Conservation (phyloP, 2,888 invertebrate genomes). For the Agonopterix subpropinquella region DNA sequence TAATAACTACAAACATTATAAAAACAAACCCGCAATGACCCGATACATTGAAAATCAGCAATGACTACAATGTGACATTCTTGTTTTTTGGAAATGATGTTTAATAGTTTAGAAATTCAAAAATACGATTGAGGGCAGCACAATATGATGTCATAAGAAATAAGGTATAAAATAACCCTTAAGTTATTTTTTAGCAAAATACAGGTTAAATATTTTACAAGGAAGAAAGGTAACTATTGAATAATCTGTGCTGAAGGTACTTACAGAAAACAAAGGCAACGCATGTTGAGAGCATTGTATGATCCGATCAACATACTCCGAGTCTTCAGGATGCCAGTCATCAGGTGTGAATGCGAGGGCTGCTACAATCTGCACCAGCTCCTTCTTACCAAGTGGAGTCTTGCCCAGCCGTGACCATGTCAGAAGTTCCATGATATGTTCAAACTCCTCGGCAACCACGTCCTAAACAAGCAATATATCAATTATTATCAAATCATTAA, state of each 20-base stretch:
- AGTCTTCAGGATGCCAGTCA: constrained; percentile 85
- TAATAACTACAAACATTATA: no score
- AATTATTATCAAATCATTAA: not conserved
- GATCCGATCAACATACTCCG: constrained; percentile 85
- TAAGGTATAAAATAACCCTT: no score
- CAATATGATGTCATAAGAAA: no score
- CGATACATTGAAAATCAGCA: no score
- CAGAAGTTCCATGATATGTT: constrained; percentile 90
- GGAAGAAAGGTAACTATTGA: no score
- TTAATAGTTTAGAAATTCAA: no score
- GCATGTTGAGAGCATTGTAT: constrained; percentile 91
- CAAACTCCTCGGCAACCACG: constrained; percentile 94
- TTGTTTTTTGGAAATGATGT: no score
- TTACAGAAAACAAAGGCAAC: constrained; percentile 91
- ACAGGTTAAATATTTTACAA: no score
- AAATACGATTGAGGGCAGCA: no score
- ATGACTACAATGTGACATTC: no score
- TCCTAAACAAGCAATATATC: constrained; percentile 71
- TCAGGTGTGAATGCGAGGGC: constrained; percentile 81
- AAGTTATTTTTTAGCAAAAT: no score
- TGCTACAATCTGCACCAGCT: constrained; percentile 89
- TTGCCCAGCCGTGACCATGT: constrained; percentile 87
- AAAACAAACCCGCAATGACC: no score
- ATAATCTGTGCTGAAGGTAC: constrained; percentile 49
- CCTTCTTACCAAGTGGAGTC: constrained; percentile 89